Evolutionary conservation across 2,797 vertebrate species (phyloP), one percentile per base, ranked within the genome.

Genomic region (Periophthalmus magnuspinnatus): DNA sequence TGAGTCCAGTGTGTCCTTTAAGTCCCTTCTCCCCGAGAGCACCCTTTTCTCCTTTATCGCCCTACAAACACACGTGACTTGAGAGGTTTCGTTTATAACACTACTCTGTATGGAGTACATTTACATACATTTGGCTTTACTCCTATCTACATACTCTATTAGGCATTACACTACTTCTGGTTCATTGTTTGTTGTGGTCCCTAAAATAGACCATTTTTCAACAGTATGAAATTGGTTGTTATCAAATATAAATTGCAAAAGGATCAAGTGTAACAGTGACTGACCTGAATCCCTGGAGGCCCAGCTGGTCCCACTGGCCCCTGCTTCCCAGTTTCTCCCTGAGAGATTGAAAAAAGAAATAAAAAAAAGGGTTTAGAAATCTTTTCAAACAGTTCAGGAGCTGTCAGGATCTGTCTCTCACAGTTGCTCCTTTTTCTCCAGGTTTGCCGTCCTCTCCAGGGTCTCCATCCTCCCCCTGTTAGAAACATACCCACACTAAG

Each of bases 311-410:
- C 94, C 9, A 91, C 69, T 17, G 92, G 92, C 1, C 94, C 94
- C 71, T 91, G 92, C 86, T 94, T 94, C 69, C 94, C 94, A n/a
- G 86, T 66, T 65, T 86, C 91, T 66, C 94, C 94, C 94, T 94
- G 67, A 17, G 64, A 66, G 66, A 6, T 71, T 5, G 22, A 1
- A 74, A n/a, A 54, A 2, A 63, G 7, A 66, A 17, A 77, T 0
- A 33, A 19, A 13, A 19, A 13, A 10, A 65, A 1, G 45, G 28
- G 36, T 3, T 28, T 21, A 52, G 50, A n/a, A 52, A 19, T 52
- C 19, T 2, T 8, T 5, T 13, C n/a, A 41, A 13, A 63, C 21
- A 28, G 14, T 64, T 1, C 22, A 0, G 5, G 41, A 16, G 5
- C 13, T 22, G 41, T 45, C 13, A 16, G 41, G 13, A 1, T 45